Base-by-base conservation (phyloP, 2,113 vertebrate genomes). In the Chaetorhynchus papuensis region DNA sequence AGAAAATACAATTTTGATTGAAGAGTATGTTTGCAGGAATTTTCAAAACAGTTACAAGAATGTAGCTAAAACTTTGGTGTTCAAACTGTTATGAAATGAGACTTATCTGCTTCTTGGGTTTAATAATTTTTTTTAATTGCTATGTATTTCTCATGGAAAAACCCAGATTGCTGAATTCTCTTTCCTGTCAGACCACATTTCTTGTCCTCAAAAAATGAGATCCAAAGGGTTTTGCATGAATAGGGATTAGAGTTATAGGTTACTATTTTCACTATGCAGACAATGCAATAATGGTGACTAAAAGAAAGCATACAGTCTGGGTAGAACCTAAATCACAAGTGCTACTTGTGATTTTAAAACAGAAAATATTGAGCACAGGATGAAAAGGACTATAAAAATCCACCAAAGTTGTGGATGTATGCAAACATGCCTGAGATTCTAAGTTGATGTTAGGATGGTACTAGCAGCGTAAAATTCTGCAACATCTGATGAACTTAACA, bases 381-480 rank as follows among this genome's bases (percentile, higher is more conserved):
- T 42, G 20, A 50, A 91, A 92, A 88, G 2, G 23, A 59, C 49
- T 26, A 27, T 6, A 83, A 70, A 87, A 92, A 78, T 41, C 19
- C n/a, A 13, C 16, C 26, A 13, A 69, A 63, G 3, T 22, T 53
- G 5, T 10, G 10, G 22, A n/a, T 1, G 1, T 5, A 45, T 11
- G 15, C 24, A 88, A 86, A 70, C 9, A 20, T 28, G 60, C 3
- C 20, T 30, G 28, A 66, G 9, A 72, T 15, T 52, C 3, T 24
- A 31, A 33, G 11, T 4, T 30, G 50, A 2, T 11, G 45, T 26
- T 24, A 44, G 16, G 13, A 47, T 74, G 23, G 35, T 12, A 47
- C 6, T 39, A 42, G 9, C 33, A 79, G 6, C 9, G 6, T 23
- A 72, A 81, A 69, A 90, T 63, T 83, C 41, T 76, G n/a, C 23